phyloP scores from a whole-genome alignment of 1,140 invertebrate species.

The Antheraea pernyi region DNA sequence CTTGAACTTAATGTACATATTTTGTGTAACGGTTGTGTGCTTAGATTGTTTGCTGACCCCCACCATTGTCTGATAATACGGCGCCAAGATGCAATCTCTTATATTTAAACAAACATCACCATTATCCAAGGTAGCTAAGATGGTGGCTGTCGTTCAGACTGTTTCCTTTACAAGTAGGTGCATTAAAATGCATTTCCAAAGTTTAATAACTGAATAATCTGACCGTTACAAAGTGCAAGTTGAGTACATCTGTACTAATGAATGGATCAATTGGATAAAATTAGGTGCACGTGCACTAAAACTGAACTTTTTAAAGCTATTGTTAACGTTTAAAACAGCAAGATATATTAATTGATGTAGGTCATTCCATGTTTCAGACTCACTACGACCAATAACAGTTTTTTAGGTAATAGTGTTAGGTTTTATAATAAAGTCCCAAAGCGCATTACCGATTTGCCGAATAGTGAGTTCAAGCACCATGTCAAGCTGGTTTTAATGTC shows the following conservation, averaged over 20 bases:
- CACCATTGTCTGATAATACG: constrained; percentile 12
- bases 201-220: too few species aligned
- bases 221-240: not conserved
- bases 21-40: constrained; percentile 6
- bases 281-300: not conserved
- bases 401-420: too few species aligned
- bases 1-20: constrained; percentile 5
- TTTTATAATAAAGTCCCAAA: too few species aligned
- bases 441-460: too few species aligned
- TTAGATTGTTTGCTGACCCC: constrained; percentile 6
- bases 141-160: not conserved
- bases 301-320: not conserved
- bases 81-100: constrained; percentile 10
- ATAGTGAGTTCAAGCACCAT: too few species aligned
- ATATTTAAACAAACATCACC: constrained; percentile 3
- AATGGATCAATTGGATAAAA: not conserved
- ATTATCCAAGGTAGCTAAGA: constrained; percentile 2
- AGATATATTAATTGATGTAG: too few species aligned
- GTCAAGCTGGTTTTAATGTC: too few species aligned
- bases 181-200: too few species aligned
- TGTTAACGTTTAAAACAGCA: too few species aligned
- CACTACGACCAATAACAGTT: too few species aligned
- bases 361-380: too few species aligned
- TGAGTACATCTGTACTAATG: not conserved
- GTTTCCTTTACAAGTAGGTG: not conserved